Percentiles rank a stretch among this genome's conserved stretches.
These are phyloP conservation scores for Orthosia cruda DNA, from an alignment of 2,888 invertebrate species.

Conservation along the genomic window DNA sequence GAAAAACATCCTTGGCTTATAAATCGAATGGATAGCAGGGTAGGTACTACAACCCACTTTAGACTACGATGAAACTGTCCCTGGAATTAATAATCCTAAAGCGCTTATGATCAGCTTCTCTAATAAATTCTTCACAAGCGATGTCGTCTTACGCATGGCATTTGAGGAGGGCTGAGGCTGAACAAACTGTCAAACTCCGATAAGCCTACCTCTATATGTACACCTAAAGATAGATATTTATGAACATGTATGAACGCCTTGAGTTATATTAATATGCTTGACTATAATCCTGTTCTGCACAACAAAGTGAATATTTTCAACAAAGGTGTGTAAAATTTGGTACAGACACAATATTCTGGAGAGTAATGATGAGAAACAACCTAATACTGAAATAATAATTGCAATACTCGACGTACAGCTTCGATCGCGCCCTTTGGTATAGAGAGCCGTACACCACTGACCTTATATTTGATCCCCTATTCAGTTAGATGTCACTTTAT, in stretches of 20 bases:
- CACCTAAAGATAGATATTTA: conserved; percentile 39
- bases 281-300: background rate
- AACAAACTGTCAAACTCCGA: conserved; percentile 58
- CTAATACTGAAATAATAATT: conserved; percentile 48
- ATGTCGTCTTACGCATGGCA: conserved; percentile 25
- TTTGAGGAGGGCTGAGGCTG: conserved; percentile 22
- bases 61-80: background rate
- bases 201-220: conserved; percentile 24
- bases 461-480: conserved; percentile 74
- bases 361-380: conserved; percentile 33
- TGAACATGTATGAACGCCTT: conserved; percentile 32
- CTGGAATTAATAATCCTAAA: background rate
- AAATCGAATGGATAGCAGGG: conserved; percentile 1
- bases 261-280: conserved; percentile 30
- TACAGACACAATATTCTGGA: conserved; percentile 5
- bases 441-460: conserved; percentile 71
- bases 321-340: conserved; percentile 5
- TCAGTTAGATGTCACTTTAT: conserved; percentile 65
- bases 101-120: background rate
- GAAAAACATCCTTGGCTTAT: conserved; percentile 45
- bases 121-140: conserved; percentile 5
- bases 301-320: background rate
- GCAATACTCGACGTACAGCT: conserved; percentile 44
- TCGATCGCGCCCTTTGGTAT: conserved; percentile 46
- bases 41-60: conserved; percentile 1